Conservation (phyloP, 2,888 invertebrate genomes). For the Electrophaes corylata region DNA sequence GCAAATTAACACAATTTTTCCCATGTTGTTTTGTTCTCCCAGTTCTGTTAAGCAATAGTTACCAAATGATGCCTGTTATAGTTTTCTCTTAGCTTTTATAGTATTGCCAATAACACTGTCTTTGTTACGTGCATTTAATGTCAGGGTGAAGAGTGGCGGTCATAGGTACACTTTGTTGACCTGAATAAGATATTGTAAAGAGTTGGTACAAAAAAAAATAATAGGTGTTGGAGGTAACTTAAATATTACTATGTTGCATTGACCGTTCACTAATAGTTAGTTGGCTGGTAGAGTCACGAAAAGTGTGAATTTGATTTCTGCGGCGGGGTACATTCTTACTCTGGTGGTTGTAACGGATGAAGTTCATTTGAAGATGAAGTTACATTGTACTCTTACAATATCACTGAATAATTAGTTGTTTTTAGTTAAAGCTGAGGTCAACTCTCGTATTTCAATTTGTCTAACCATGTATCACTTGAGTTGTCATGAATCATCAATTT, state of each 20-base stretch:
- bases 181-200: slow-evolving; percentile 60
- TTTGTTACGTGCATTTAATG: slow-evolving; percentile 64
- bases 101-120: slow-evolving; percentile 71
- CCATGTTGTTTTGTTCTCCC: slow-evolving; percentile 67
- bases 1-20: slow-evolving; percentile 61
- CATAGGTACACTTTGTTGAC: slow-evolving; percentile 62
- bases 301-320: neutral
- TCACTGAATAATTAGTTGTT: too few species aligned
- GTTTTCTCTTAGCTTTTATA: slow-evolving; percentile 77
- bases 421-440: too few species aligned
- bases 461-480: neutral
- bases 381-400: too few species aligned
- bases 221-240: neutral
- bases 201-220: neutral
- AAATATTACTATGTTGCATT: neutral
- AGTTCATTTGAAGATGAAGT: too few species aligned
- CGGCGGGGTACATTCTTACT: too few species aligned
- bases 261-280: neutral
- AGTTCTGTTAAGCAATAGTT: slow-evolving; percentile 70
- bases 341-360: too few species aligned
- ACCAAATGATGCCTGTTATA: slow-evolving; percentile 76
- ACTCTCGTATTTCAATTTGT: too few species aligned
- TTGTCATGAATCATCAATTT: slow-evolving; percentile 10
- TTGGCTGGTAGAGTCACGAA: neutral
- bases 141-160: slow-evolving; percentile 76